Conservation (phyloP, 2,888 invertebrate genomes). For the Leptogaster cylindrica region DNA sequence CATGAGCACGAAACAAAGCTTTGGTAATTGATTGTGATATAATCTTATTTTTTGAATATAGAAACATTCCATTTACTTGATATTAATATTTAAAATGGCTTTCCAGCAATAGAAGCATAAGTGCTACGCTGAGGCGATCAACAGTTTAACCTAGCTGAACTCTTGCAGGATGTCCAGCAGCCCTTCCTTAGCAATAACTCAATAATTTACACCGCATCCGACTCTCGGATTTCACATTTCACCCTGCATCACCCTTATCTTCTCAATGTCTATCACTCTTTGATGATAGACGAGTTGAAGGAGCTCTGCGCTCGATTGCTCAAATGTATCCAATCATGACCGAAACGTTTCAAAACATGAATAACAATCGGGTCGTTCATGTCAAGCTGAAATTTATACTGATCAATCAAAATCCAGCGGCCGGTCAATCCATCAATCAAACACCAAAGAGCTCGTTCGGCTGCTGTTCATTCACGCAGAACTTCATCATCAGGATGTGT, state of each 20-base stretch:
- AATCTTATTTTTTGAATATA: too few species aligned
- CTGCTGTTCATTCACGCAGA: neutral
- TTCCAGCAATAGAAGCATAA: too few species aligned
- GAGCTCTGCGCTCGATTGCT: constrained; percentile 15
- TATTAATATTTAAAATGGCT: too few species aligned
- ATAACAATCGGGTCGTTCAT: constrained; percentile 21
- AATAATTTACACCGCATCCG: constrained; percentile 25
- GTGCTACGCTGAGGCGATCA: too few species aligned
- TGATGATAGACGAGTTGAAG: constrained; percentile 13
- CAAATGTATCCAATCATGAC: constrained; percentile 5
- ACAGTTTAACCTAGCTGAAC: too few species aligned
- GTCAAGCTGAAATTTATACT: constrained; percentile 33
- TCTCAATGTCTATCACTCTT: neutral
- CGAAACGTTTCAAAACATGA: constrained; percentile 21
- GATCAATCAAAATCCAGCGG: constrained; percentile 35
- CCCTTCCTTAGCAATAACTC: neutral
- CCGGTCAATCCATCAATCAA: constrained; percentile 32
- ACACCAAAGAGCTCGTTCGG: neutral
- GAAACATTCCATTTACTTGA: too few species aligned
- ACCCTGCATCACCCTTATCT: neutral
- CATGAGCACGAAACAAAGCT: too few species aligned
- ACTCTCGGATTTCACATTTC: neutral
- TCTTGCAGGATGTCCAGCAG: neutral
- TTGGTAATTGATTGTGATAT: too few species aligned
- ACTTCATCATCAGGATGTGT: constrained; percentile 16